Evolutionary conservation across 1,140 invertebrate genomes (phyloP).

Genomic region (Melipona quadrifasciata): DNA sequence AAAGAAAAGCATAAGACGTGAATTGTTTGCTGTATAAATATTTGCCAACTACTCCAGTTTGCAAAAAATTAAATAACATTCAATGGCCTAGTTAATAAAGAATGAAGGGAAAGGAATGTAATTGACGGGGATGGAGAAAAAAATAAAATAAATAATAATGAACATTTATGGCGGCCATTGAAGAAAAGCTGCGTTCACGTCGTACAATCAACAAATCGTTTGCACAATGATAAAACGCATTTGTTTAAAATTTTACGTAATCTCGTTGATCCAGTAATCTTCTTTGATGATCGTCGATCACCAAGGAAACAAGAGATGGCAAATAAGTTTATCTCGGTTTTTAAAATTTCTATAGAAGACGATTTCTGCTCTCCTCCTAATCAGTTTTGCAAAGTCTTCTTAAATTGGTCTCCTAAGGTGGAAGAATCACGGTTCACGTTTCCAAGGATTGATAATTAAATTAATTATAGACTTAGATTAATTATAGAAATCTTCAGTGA

Average conservation of each 20-base stretch:
- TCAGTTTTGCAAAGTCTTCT: background rate
- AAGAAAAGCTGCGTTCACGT: slow-evolving; percentile 1
- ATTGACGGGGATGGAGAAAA: background rate
- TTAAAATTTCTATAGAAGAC: background rate
- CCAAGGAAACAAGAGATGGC: too few relatives aligned
- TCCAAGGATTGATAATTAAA: background rate
- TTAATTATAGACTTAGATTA: background rate
- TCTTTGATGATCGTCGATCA: background rate
- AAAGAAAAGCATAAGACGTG: background rate
- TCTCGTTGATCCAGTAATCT: background rate
- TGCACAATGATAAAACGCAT: slow-evolving; percentile 9
- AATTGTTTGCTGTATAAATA: slow-evolving; percentile 20
- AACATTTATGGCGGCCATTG: background rate
- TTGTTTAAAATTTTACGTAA: background rate
- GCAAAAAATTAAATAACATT: slow-evolving; percentile 25
- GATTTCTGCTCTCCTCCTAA: background rate
- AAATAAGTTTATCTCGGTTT: background rate
- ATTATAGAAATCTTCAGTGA: background rate
- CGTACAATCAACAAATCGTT: background rate
- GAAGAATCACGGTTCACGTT: background rate
- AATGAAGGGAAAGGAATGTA: background rate
- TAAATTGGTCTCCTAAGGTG: too few relatives aligned
- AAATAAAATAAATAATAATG: background rate
- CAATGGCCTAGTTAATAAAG: background rate
- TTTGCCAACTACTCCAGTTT: background rate